Conservation (phyloP, 2,888 invertebrate genomes). For the Chrysolina americana region DNA sequence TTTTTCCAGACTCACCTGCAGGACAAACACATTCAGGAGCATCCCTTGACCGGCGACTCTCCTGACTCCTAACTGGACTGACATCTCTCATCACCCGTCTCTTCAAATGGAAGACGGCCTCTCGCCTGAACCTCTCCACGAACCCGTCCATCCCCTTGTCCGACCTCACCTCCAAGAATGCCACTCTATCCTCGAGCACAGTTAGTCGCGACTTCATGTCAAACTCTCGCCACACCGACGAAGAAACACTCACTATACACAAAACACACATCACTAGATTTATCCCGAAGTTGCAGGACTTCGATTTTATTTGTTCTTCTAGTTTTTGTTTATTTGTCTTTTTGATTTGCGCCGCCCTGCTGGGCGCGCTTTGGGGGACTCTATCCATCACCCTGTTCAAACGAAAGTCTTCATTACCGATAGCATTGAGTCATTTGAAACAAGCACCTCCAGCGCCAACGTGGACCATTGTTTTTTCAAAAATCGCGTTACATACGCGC, state of each 20-base stretch:
- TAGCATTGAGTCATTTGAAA: slow-evolving; percentile 32
- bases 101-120: slow-evolving; percentile 70
- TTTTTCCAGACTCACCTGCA: slow-evolving; percentile 73
- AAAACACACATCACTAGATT: slow-evolving; percentile 75
- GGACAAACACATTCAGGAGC: slow-evolving; percentile 80
- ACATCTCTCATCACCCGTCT: slow-evolving; percentile 67
- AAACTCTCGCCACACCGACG: slow-evolving; percentile 75
- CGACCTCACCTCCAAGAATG: slow-evolving; percentile 72
- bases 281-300: slow-evolving; percentile 52
- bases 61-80: slow-evolving; percentile 52
- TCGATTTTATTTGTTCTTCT: slow-evolving; percentile 44
- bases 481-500: not conserved
- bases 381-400: slow-evolving; percentile 59
- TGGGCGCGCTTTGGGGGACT: slow-evolving; percentile 61
- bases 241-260: slow-evolving; percentile 77
- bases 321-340: slow-evolving; percentile 48
- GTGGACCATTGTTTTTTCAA: not conserved
- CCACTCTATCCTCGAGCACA: slow-evolving; percentile 74
- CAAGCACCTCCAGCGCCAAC: not conserved
- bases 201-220: slow-evolving; percentile 72
- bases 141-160: slow-evolving; percentile 68
- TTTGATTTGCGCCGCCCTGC: slow-evolving; percentile 49
- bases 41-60: slow-evolving; percentile 70
- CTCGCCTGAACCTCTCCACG: slow-evolving; percentile 73
- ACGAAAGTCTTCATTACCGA: slow-evolving; percentile 3